phyloP scores from a whole-genome alignment of 2,888 invertebrate species.

The Acanthacorydalis orientalis region DNA sequence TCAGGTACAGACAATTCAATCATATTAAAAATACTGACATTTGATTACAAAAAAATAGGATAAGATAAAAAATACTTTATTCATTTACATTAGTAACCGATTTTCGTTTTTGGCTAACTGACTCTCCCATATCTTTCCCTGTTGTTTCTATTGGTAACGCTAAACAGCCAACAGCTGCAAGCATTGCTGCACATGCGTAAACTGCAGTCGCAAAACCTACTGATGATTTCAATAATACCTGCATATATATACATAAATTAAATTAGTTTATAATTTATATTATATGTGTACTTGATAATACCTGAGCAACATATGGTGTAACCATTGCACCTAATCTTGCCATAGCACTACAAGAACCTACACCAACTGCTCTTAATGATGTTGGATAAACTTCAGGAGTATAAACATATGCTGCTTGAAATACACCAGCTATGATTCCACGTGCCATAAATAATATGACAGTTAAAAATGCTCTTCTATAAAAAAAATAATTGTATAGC shows the following conservation, averaged over 20 bases:
- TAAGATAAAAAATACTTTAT: background rate
- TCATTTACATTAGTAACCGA: background rate
- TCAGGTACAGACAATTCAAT: no score
- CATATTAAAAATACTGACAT: background rate
- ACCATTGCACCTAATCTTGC: slow-evolving; percentile 86
- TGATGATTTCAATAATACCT: slow-evolving; percentile 62
- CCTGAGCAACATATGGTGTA: slow-evolving; percentile 89
- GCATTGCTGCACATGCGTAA: slow-evolving; percentile 57
- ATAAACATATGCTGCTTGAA: slow-evolving; percentile 91
- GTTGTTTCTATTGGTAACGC: slow-evolving; percentile 73
- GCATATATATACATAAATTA: slow-evolving; percentile 10
- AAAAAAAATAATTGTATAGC: slow-evolving; percentile 15
- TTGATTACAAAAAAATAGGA: background rate
- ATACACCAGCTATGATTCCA: slow-evolving; percentile 84
- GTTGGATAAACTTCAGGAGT: slow-evolving; percentile 93
- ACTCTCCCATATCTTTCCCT: slow-evolving; percentile 49
- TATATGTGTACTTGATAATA: slow-evolving; percentile 17
- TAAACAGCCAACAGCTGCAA: slow-evolving; percentile 61
- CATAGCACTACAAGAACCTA: slow-evolving; percentile 84
- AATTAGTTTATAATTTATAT: background rate
- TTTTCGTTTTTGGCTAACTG: slow-evolving; percentile 20
- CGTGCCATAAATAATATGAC: slow-evolving; percentile 73
- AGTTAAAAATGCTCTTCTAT: slow-evolving; percentile 58
- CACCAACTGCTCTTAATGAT: slow-evolving; percentile 70
- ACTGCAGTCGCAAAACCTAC: slow-evolving; percentile 55